These are phyloP conservation scores for Standfussiana lucernea DNA, from an alignment of 2,888 invertebrate species.

Conservation along the genomic window DNA sequence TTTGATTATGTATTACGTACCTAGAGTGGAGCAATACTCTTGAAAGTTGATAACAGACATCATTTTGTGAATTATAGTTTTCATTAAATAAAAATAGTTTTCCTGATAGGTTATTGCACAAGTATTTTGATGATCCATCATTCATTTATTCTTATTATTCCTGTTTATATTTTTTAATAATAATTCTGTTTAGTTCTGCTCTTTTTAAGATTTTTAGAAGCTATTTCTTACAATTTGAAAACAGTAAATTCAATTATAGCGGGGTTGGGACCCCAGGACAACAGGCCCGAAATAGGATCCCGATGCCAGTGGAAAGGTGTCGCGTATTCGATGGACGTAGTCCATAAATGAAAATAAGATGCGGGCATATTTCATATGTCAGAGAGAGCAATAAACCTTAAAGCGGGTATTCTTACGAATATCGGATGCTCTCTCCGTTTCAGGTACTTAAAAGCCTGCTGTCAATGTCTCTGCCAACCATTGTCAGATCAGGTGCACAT, in stretches of 20 bases:
- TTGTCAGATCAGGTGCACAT: no score
- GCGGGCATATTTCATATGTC: not conserved
- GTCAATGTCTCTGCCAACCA: not conserved
- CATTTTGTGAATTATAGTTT: not conserved
- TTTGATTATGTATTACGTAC: not conserved
- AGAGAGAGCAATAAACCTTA: not conserved
- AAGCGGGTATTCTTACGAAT: not conserved
- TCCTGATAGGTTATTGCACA: slow-evolving; percentile 20
- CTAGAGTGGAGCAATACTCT: not conserved
- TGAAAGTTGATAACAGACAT: not conserved
- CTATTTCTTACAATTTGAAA: not conserved
- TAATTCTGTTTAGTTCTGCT: not conserved
- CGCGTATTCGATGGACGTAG: not conserved
- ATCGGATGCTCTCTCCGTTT: not conserved
- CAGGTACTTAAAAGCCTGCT: not conserved
- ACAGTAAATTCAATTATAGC: not conserved
- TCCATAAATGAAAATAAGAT: not conserved
- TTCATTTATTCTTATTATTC: not conserved
- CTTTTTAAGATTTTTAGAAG: not conserved
- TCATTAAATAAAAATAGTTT: not conserved
- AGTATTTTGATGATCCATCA: not conserved
- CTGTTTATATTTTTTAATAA: slow-evolving; percentile 1
- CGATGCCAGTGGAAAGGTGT: not conserved
- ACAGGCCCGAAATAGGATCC: not conserved
- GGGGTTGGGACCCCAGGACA: not conserved